Conservation (phyloP, 2,113 vertebrate species). For the Mormyrus iriodes region DNA sequence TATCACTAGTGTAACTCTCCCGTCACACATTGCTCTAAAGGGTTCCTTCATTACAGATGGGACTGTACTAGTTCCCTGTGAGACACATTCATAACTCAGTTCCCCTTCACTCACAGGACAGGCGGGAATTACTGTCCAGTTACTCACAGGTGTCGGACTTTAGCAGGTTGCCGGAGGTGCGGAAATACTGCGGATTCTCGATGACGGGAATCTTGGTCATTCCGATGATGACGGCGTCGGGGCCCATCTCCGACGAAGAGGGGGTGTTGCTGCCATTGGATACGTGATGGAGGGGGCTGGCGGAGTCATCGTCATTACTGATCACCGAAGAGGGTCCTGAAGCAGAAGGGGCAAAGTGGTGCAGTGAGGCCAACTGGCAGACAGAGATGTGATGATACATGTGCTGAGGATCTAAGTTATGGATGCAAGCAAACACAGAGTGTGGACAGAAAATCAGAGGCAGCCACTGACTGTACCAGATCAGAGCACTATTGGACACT, state of each 20-base stretch:
- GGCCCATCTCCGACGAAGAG: conserved; percentile 85
- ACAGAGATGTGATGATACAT: not conserved
- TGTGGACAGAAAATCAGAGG: conserved; percentile 3
- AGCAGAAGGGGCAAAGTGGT: conserved; percentile 27
- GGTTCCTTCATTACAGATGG: not conserved
- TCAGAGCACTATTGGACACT: not conserved
- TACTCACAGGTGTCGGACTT: conserved; percentile 86
- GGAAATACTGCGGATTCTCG: conserved; percentile 94
- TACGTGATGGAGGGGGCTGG: conserved; percentile 91
- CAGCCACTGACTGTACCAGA: conserved; percentile 24
- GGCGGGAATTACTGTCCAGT: not conserved
- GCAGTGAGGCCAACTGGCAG: not conserved
- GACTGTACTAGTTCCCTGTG: not conserved
- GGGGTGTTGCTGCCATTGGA: conserved; percentile 93
- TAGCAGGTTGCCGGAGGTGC: conserved; percentile 86
- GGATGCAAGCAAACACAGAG: not conserved
- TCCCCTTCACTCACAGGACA: not conserved
- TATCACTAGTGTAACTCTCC: not conserved
- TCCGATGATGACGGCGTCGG: conserved; percentile 88
- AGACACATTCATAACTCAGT: not conserved
- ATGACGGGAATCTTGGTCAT: conserved; percentile 97
- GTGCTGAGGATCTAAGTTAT: not conserved
- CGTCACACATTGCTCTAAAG: not conserved
- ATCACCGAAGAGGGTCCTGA: conserved; percentile 89
- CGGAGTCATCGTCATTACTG: conserved; percentile 90